Conservation (phyloP, 2,113 vertebrate genomes). For the Gymnarchus niloticus region DNA sequence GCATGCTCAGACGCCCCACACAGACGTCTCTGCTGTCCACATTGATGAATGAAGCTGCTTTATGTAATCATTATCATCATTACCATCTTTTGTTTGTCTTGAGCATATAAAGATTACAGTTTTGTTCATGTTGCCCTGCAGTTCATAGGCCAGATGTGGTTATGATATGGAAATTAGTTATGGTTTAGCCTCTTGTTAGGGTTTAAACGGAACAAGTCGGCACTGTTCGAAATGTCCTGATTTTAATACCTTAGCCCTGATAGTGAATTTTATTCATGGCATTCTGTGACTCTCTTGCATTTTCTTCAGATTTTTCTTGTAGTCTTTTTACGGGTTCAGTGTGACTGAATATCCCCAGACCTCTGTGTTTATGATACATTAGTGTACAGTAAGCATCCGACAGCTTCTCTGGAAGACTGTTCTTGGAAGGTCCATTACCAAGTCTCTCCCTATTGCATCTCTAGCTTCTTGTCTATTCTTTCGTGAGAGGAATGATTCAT, state of each 20-base stretch:
- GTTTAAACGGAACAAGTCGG: not conserved
- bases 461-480: not conserved
- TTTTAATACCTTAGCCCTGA: not conserved
- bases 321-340: not conserved
- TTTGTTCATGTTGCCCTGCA: not conserved
- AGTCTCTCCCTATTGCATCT: not conserved
- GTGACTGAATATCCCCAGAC: not conserved
- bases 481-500: constrained; percentile 7
- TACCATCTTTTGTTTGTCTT: not conserved
- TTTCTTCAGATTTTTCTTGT: not conserved
- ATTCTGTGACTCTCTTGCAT: not conserved
- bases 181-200: not conserved
- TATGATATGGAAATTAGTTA: not conserved
- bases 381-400: no score
- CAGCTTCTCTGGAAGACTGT: no score
- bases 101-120: not conserved
- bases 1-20: no score
- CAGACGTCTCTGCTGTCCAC: not conserved
- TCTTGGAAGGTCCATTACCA: not conserved
- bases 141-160: not conserved
- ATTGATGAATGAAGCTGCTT: not conserved
- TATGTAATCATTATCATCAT: not conserved
- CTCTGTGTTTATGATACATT: not conserved
- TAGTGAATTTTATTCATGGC: not conserved
- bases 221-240: not conserved